These are phyloP conservation scores for Nothoprocta perdicaria DNA, from an alignment of 2,113 vertebrate genomes.

Conservation along the genomic window DNA sequence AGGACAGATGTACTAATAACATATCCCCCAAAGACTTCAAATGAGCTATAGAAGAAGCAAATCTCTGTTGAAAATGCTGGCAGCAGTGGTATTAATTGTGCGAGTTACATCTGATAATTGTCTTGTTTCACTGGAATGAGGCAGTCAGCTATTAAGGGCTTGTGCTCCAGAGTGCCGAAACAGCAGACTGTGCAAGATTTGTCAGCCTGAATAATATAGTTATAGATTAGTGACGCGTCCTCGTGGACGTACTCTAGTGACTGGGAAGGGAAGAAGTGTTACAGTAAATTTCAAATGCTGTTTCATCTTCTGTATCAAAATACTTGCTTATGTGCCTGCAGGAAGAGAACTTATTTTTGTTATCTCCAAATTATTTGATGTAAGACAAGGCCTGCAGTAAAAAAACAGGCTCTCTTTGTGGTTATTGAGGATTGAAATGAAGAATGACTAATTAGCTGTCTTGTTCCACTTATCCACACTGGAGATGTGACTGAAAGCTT, in stretches of 20 bases:
- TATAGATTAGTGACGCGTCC: slow-evolving; percentile 5
- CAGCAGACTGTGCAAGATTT: background rate
- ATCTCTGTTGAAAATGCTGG: slow-evolving; percentile 55
- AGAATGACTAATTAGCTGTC: slow-evolving; percentile 28
- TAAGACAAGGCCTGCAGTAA: slow-evolving; percentile 51
- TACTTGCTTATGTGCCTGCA: slow-evolving; percentile 14
- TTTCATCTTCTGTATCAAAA: slow-evolving; percentile 60
- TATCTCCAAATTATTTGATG: slow-evolving; percentile 55
- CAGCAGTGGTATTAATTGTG: slow-evolving; percentile 63
- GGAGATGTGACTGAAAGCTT: background rate
- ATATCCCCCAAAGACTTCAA: slow-evolving; percentile 40
- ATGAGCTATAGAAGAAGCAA: slow-evolving; percentile 54
- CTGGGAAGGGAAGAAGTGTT: background rate
- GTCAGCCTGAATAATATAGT: slow-evolving; percentile 5
- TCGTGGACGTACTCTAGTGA: background rate
- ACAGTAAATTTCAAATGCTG: slow-evolving; percentile 42
- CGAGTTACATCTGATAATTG: slow-evolving; percentile 67
- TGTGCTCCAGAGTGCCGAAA: slow-evolving; percentile 5
- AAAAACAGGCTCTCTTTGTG: slow-evolving; percentile 13
- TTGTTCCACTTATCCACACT: slow-evolving; percentile 34
- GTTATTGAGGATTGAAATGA: slow-evolving; percentile 10
- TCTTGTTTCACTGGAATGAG: slow-evolving; percentile 54
- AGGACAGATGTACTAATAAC: slow-evolving; percentile 64
- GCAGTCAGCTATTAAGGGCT: slow-evolving; percentile 53
- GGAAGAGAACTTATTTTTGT: slow-evolving; percentile 48